phyloP scores from a whole-genome alignment of 1,140 invertebrate genomes.

The Saccostrea glomerata region DNA sequence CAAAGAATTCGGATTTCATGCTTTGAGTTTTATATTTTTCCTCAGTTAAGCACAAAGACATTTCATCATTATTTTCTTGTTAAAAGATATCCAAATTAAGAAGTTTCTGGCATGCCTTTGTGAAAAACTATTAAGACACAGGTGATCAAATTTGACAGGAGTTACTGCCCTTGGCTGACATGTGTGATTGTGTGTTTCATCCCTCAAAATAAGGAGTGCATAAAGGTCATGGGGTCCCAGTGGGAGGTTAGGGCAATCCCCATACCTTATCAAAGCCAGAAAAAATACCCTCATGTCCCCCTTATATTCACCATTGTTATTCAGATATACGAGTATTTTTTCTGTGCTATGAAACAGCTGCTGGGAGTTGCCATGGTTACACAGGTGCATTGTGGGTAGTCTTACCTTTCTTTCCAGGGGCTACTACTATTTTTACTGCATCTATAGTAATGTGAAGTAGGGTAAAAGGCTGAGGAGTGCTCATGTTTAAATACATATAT shows the following conservation, averaged over 20 bases:
- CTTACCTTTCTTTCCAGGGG: conserved; percentile 25
- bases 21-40: background rate
- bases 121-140: background rate
- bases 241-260: background rate
- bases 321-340: conserved; percentile 18
- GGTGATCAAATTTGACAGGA: conserved; percentile 1
- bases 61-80: background rate
- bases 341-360: background rate
- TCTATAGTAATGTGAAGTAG: conserved; percentile 38
- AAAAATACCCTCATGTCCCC: conserved; percentile 20
- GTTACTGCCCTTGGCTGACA: background rate
- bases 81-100: background rate
- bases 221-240: conserved; percentile 3
- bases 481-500: background rate
- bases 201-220: conserved; percentile 23
- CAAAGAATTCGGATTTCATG: background rate
- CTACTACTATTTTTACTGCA: conserved; percentile 36
- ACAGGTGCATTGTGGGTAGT: conserved; percentile 27
- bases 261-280: conserved; percentile 12
- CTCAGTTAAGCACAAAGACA: background rate
- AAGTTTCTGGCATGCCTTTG: conserved; percentile 19
- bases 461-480: conserved; percentile 14
- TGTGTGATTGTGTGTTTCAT: background rate
- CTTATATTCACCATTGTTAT: background rate
- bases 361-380: conserved; percentile 8